These are phyloP conservation scores for Sebastes dallii DNA, from an alignment of 2,797 vertebrate species.

Conservation along the genomic window DNA sequence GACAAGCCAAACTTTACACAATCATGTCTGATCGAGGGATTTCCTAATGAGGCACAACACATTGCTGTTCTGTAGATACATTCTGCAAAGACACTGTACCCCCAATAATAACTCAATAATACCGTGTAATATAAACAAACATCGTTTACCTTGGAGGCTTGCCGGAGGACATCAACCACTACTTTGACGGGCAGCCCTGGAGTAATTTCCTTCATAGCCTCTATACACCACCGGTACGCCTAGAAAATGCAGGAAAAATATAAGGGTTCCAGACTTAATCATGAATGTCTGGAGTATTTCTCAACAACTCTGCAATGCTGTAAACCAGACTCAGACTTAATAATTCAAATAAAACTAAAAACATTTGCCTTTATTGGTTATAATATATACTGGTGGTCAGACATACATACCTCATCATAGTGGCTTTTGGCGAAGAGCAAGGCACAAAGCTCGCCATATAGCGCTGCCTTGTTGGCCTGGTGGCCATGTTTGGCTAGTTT, in stretches of 20 bases:
- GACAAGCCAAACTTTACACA: not conserved
- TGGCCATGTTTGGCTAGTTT: constrained; percentile 96
- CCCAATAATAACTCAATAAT: not conserved
- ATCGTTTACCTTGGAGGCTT: constrained; percentile 92
- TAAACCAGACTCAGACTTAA: not conserved
- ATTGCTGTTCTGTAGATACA: not conserved
- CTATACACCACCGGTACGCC: constrained; percentile 99
- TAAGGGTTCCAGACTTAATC: not conserved
- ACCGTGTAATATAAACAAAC: not conserved
- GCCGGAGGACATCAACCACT: constrained; percentile 96
- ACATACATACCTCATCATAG: constrained; percentile 91
- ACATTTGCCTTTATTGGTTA: not conserved
- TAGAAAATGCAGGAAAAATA: constrained; percentile 49
- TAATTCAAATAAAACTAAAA: not conserved
- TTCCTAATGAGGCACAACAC: not conserved
- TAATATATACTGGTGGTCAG: not conserved
- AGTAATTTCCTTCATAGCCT: constrained; percentile 98
- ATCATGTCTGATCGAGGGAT: not conserved
- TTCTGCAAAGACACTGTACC: not conserved
- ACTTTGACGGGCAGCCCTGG: constrained; percentile 96
- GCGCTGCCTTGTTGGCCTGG: constrained; percentile 96
- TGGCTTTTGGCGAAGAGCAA: constrained; percentile 99
- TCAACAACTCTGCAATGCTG: not conserved
- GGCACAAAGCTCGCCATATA: constrained; percentile 96
- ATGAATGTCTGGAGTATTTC: not conserved